These are phyloP conservation scores for Pristis pectinata DNA, from an alignment of 2,797 vertebrate genomes.

Conservation along the genomic window DNA sequence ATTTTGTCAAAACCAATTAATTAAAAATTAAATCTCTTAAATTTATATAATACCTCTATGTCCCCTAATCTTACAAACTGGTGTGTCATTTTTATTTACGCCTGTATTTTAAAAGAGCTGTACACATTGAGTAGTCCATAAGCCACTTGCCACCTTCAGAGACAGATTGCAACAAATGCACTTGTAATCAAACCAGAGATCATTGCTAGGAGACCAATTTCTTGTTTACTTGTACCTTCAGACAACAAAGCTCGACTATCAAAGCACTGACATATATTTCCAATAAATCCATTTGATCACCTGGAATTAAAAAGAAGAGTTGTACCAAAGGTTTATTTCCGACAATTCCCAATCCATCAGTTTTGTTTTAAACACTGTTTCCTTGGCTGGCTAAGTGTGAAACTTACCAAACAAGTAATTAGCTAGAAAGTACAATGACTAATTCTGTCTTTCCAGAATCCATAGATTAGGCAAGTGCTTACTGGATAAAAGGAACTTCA, in stretches of 20 bases:
- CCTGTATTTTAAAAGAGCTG: neutral
- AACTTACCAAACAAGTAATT: neutral
- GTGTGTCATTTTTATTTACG: neutral
- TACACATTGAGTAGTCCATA: neutral
- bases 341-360: too few species aligned
- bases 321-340: neutral
- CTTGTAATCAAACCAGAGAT: slow-evolving; percentile 30
- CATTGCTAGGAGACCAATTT: neutral
- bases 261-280: slow-evolving; percentile 39
- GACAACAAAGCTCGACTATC: slow-evolving; percentile 22
- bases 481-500: too few species aligned
- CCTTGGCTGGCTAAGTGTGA: neutral
- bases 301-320: neutral
- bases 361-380: too few species aligned
- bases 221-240: slow-evolving; percentile 30
- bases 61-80: slow-evolving; percentile 30
- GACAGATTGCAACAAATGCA: neutral
- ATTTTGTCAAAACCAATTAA: neutral
- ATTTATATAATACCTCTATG: neutral
- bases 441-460: too few species aligned
- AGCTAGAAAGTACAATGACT: too few species aligned
- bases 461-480: too few species aligned
- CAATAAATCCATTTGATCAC: slow-evolving; percentile 39
- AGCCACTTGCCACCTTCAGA: slow-evolving; percentile 38
- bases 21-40: slow-evolving; percentile 39